These are phyloP conservation scores for Chaetogeoica ovagalla DNA, from an alignment of 2,888 invertebrate genomes.

Conservation along the genomic window DNA sequence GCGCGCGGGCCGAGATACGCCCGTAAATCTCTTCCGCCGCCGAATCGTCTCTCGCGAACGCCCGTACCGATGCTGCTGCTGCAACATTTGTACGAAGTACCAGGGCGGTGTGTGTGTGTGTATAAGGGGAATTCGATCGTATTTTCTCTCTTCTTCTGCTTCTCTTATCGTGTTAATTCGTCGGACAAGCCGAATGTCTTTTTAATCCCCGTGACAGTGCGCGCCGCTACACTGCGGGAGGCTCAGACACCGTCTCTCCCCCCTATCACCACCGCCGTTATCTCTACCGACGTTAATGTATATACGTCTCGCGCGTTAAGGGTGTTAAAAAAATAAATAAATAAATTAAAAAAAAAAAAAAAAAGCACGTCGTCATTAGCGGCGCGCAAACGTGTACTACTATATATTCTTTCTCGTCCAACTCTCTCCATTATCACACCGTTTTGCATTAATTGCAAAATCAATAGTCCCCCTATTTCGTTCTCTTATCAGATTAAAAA, in stretches of 20 bases:
- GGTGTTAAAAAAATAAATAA: constrained; percentile 3
- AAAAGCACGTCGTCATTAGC: constrained; percentile 39
- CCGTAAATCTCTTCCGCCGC: constrained; percentile 23
- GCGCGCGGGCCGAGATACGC: not conserved
- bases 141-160: not conserved
- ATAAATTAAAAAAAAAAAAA: not conserved
- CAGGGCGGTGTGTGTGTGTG: not conserved
- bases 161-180: constrained; percentile 42
- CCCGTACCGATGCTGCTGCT: too few relatives aligned
- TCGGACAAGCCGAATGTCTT: constrained; percentile 46
- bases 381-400: constrained; percentile 15
- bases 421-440: constrained; percentile 58
- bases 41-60: too few relatives aligned
- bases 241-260: not conserved
- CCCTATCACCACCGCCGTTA: not conserved
- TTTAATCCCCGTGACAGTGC: constrained; percentile 23
- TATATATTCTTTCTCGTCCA: not conserved
- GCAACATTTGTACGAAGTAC: too few relatives aligned
- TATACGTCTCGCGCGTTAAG: constrained; percentile 28
- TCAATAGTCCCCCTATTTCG: constrained; percentile 56
- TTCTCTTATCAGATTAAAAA: constrained; percentile 46
- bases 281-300: not conserved
- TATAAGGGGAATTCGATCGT: constrained; percentile 22
- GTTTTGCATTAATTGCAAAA: constrained; percentile 59
- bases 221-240: not conserved